Conservation (phyloP, 2,797 vertebrate species). For the Todus mexicanus region DNA sequence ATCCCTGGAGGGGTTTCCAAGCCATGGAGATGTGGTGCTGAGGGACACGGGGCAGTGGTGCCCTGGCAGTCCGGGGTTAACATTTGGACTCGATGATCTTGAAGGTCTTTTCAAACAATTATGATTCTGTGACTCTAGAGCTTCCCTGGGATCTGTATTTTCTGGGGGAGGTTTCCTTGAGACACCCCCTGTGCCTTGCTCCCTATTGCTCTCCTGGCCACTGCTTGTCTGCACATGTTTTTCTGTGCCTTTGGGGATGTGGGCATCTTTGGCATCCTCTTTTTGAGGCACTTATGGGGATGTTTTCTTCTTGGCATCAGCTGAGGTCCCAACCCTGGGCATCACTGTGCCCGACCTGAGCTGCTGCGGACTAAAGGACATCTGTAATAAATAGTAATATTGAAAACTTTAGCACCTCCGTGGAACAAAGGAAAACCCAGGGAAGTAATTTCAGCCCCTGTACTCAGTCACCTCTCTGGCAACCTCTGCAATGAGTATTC, state of each 20-base stretch:
- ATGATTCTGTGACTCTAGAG: neutral
- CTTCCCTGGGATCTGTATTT: neutral
- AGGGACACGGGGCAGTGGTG: neutral
- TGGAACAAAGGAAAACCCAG: constrained; percentile 38
- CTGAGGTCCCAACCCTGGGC: neutral
- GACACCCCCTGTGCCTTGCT: fast-evolving
- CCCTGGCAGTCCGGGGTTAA: neutral
- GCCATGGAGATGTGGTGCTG: neutral
- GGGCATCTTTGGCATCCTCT: neutral
- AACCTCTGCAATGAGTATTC: constrained; percentile 48
- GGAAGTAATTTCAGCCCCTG: constrained; percentile 42
- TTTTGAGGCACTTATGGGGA: neutral
- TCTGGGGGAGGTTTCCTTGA: neutral
- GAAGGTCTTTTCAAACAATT: neutral
- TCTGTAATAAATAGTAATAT: neutral
- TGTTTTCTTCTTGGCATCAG: neutral
- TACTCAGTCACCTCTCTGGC: constrained; percentile 51
- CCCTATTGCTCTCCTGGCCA: neutral
- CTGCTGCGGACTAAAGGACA: neutral
- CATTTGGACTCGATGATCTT: neutral
- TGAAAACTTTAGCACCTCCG: constrained; percentile 1
- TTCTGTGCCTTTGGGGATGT: neutral
- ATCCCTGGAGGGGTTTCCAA: neutral
- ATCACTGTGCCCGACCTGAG: neutral
- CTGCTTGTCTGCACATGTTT: neutral